Conservation (phyloP, 2,797 vertebrate species). For the Rhinogobio ventralis region DNA sequence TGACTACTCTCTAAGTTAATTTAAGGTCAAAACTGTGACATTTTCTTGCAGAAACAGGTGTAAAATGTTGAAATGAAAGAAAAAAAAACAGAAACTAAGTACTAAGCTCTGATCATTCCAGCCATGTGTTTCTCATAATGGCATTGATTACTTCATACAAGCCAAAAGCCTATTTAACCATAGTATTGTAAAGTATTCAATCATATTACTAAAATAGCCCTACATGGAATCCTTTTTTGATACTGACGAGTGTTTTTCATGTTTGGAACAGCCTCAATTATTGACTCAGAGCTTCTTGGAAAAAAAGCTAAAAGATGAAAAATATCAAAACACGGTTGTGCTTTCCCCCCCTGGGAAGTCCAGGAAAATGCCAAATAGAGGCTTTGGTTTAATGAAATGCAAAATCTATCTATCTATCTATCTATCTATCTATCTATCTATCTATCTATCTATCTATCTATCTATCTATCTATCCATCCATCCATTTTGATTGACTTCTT, state of each 20-base stretch:
- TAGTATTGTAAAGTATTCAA: conserved; percentile 41
- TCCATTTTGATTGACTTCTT: no score
- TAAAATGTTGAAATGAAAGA: conserved; percentile 2
- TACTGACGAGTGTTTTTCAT: conserved; percentile 34
- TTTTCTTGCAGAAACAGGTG: conserved; percentile 50
- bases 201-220: conserved; percentile 59
- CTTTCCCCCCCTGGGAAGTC: background rate
- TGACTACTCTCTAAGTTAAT: conserved; percentile 43
- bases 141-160: conserved; percentile 6
- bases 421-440: no score
- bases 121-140: conserved; percentile 49
- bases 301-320: conserved; percentile 59
- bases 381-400: background rate
- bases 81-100: background rate
- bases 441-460: no score
- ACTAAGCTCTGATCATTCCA: conserved; percentile 19
- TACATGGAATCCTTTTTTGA: conserved; percentile 64
- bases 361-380: background rate
- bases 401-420: background rate
- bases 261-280: conserved; percentile 59
- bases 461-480: no score
- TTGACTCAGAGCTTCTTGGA: conserved; percentile 1
- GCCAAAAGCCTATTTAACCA: conserved; percentile 35
- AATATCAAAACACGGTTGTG: background rate
- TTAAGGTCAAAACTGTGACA: conserved; percentile 7